phyloP scores from a whole-genome alignment of 1,140 invertebrate genomes.

The Drosophila tsacasi region DNA sequence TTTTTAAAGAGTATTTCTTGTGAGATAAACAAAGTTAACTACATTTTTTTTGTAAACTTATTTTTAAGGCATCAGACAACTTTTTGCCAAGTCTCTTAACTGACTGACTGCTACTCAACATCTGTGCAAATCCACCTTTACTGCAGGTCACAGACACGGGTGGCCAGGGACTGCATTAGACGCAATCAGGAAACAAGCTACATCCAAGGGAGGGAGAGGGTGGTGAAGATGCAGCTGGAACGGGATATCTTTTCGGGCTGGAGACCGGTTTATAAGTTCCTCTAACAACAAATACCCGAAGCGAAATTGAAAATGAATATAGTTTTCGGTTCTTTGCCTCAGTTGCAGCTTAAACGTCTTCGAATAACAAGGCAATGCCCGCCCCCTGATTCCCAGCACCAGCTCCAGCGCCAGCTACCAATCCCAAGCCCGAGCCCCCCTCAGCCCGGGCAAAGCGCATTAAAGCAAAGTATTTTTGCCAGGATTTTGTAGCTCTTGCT shows the following conservation, averaged over 20 bases:
- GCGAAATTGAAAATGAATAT: constrained; percentile 53
- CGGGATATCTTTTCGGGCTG: constrained; percentile 12
- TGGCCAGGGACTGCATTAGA: constrained; percentile 14
- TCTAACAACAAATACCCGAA: constrained; percentile 16
- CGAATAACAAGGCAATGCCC: constrained; percentile 54
- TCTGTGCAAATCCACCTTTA: constrained; percentile 4
- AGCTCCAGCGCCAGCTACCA: not conserved
- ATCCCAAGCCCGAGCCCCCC: not conserved
- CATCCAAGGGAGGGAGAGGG: constrained; percentile 1
- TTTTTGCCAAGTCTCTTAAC: not conserved
- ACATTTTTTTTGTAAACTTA: not conserved
- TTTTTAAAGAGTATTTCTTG: not conserved
- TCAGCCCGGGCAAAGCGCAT: constrained; percentile 61
- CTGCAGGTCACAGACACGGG: constrained; percentile 2
- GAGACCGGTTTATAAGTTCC: constrained; percentile 26
- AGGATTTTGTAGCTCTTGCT: constrained; percentile 63
- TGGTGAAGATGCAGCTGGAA: constrained; percentile 15
- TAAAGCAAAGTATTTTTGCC: constrained; percentile 69
- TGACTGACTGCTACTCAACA: constrained; percentile 10
- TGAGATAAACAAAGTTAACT: no score
- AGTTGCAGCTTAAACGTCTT: constrained; percentile 57
- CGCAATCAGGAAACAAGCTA: constrained; percentile 31
- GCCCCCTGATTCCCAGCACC: constrained; percentile 6
- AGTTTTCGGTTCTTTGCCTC: constrained; percentile 32
- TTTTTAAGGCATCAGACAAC: not conserved